phyloP scores from a whole-genome alignment of 1,140 invertebrate genomes.

The Euwallacea fornicatus region DNA sequence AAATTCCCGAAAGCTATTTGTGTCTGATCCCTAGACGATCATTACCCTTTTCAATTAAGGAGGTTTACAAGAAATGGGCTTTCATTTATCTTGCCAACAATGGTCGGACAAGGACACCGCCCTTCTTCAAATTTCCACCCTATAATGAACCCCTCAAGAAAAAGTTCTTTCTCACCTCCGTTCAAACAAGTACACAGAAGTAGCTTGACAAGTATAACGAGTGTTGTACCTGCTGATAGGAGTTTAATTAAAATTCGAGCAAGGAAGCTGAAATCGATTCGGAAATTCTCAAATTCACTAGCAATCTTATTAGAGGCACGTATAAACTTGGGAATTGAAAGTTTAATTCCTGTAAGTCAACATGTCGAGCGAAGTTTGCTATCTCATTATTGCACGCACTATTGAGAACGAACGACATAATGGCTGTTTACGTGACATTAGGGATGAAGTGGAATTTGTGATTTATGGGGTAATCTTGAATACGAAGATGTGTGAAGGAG shows the following conservation, averaged over 20 bases:
- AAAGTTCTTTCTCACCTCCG: too few species aligned
- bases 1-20: slow-evolving; percentile 12
- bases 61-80: slow-evolving; percentile 22
- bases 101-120: slow-evolving; percentile 4
- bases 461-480: too few species aligned
- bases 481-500: too few species aligned
- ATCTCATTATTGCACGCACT: not conserved
- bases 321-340: slow-evolving; percentile 7
- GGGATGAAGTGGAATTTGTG: too few species aligned
- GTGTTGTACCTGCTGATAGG: not conserved
- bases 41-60: slow-evolving; percentile 27
- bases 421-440: too few species aligned
- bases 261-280: not conserved
- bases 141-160: too few species aligned
- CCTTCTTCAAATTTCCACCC: not conserved
- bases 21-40: slow-evolving; percentile 16
- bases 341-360: slow-evolving; percentile 5
- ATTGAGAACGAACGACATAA: too few species aligned
- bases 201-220: too few species aligned
- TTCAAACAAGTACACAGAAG: too few species aligned
- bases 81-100: slow-evolving; percentile 16
- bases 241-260: slow-evolving; percentile 2
- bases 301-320: slow-evolving; percentile 1
- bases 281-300: not conserved
- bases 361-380: slow-evolving; percentile 1